Conservation (phyloP, 1,140 invertebrate species). For the Halesus radiatus region DNA sequence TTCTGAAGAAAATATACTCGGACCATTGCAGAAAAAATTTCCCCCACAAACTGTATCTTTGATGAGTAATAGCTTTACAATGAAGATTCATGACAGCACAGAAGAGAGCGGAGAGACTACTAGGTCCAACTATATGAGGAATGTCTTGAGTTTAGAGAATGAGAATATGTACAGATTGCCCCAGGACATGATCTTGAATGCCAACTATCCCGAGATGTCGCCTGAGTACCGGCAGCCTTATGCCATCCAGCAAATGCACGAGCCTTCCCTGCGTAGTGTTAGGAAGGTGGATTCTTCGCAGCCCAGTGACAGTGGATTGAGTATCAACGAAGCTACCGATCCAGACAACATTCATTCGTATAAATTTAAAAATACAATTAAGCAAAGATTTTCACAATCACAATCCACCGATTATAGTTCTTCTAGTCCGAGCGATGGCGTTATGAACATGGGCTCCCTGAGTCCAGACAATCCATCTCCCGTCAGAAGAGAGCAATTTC, state of each 20-base stretch:
- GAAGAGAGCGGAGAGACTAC: slow-evolving; percentile 38
- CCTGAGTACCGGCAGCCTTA: slow-evolving; percentile 20
- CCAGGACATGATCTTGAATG: slow-evolving; percentile 31
- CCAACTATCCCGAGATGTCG: slow-evolving; percentile 5
- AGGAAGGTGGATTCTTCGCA: slow-evolving; percentile 41
- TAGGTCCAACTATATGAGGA: background rate
- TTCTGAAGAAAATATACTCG: background rate
- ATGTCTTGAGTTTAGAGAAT: background rate
- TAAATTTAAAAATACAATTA: slow-evolving; percentile 96
- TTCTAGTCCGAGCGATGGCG: slow-evolving; percentile 52
- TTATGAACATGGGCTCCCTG: slow-evolving; percentile 52
- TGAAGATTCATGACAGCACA: slow-evolving; percentile 25
- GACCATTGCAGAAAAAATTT: slow-evolving; percentile 24
- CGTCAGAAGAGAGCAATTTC: slow-evolving; percentile 61
- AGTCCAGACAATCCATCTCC: slow-evolving; percentile 49
- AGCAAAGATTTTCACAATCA: slow-evolving; percentile 80
- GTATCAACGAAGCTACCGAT: slow-evolving; percentile 60
- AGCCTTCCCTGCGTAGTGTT: slow-evolving; percentile 35
- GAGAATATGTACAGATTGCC: background rate
- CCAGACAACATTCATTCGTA: slow-evolving; percentile 75
- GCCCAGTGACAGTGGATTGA: slow-evolving; percentile 52
- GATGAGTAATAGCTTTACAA: slow-evolving; percentile 16
- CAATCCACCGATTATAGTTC: slow-evolving; percentile 58
- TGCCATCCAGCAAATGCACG: background rate
- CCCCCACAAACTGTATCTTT: slow-evolving; percentile 15